Evolutionary conservation across 2,797 vertebrate genomes (phyloP).

Genomic region (Spea hammondii): DNA sequence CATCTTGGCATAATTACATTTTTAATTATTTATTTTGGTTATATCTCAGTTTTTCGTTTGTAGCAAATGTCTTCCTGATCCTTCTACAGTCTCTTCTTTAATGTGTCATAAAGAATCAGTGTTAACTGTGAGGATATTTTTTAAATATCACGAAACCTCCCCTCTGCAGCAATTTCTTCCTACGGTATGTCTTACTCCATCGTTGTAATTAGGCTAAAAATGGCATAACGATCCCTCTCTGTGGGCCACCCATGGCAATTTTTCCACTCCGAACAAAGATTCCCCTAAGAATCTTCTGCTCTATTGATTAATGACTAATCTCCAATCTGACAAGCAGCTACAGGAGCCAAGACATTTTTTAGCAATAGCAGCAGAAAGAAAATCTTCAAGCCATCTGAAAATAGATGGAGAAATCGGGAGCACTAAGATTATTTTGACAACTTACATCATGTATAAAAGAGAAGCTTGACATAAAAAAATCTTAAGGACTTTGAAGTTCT

Average conservation of each 20-base stretch:
- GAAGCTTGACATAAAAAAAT: too few relatives aligned
- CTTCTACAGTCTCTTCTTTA: not conserved
- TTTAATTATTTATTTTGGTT: too few relatives aligned
- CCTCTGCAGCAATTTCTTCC: not conserved
- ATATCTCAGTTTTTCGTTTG: too few relatives aligned
- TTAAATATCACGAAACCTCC: conserved; percentile 1
- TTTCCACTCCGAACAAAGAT: conserved; percentile 21
- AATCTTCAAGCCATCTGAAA: conserved; percentile 28
- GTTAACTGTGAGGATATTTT: not conserved
- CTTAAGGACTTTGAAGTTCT: not conserved
- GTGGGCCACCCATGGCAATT: conserved; percentile 26
- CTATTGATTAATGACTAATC: conserved; percentile 47
- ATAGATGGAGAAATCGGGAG: conserved; percentile 24
- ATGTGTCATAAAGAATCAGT: conserved; percentile 5
- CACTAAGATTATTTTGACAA: not conserved
- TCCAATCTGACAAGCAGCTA: conserved; percentile 35
- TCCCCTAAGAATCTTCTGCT: conserved; percentile 35
- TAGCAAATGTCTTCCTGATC: not conserved
- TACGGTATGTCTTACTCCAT: conserved; percentile 19
- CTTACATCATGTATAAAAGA: not conserved
- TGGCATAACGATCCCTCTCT: conserved; percentile 15
- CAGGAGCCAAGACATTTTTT: conserved; percentile 24
- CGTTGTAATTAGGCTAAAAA: conserved; percentile 38
- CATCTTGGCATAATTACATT: too few relatives aligned
- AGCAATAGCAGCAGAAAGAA: not conserved